These are phyloP conservation scores for Eubucco bourcierii DNA, from an alignment of 2,113 vertebrate genomes.

Conservation along the genomic window DNA sequence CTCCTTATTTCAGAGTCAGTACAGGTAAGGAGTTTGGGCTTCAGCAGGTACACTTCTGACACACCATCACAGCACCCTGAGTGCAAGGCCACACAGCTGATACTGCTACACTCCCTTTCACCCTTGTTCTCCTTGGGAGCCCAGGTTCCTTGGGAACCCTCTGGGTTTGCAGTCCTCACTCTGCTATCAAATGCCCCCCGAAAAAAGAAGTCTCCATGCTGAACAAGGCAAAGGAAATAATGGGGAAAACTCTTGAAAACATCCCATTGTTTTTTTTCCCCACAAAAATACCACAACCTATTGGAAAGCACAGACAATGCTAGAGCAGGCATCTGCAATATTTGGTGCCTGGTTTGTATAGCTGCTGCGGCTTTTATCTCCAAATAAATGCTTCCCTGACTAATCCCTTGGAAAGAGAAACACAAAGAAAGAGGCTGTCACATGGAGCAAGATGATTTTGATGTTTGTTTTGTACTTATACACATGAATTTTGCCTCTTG, in stretches of 20 bases:
- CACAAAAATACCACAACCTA: neutral
- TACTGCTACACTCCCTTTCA: rapidly evolving
- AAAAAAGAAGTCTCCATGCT: neutral
- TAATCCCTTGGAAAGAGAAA: conserved; percentile 44
- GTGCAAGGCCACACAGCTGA: rapidly evolving
- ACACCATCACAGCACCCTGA: rapidly evolving
- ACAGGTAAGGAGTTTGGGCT: neutral
- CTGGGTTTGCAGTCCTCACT: neutral
- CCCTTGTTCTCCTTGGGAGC: neutral
- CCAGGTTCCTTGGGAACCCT: neutral
- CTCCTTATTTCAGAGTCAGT: neutral
- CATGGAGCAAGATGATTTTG: conserved; percentile 19
- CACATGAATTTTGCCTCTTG: neutral
- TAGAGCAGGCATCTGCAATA: neutral
- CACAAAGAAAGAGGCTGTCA: conserved; percentile 26
- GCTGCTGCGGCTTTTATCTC: neutral
- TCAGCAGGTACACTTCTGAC: neutral
- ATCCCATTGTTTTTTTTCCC: neutral
- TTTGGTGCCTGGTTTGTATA: neutral
- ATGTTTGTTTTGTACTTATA: conserved; percentile 30
- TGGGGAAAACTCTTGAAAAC: neutral
- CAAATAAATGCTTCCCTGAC: neutral
- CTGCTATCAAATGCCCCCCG: neutral
- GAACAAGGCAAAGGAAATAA: neutral
- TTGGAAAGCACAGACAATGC: neutral